Evolutionary conservation across 2,797 vertebrate genomes (phyloP).

Genomic region (Thripadectes ignobilis): DNA sequence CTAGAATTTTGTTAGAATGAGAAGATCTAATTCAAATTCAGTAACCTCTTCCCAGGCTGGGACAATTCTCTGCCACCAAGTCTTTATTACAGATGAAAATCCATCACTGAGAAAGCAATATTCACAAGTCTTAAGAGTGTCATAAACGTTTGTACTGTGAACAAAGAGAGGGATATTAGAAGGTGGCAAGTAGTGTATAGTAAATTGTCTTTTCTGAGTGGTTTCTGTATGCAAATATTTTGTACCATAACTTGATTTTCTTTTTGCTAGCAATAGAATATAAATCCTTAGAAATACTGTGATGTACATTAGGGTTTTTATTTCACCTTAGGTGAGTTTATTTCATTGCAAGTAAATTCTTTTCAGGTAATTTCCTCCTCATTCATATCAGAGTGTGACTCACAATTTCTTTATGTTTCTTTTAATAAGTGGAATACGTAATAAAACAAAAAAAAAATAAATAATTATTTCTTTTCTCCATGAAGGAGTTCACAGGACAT

Average conservation of each 20-base stretch:
- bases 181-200: neutral
- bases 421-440: neutral
- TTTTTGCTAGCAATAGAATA: neutral
- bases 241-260: neutral
- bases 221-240: neutral
- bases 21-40: neutral
- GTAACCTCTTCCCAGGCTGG: neutral
- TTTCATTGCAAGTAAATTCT: neutral
- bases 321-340: neutral
- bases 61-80: neutral
- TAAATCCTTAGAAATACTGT: neutral
- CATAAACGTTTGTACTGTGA: neutral
- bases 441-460: neutral
- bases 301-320: neutral
- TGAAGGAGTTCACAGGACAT: neutral
- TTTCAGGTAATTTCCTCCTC: neutral
- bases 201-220: neutral
- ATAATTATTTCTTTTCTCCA: neutral
- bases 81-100: neutral
- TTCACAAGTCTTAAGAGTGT: neutral
- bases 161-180: neutral
- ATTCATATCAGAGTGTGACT: neutral
- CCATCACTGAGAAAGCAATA: neutral
- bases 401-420: neutral
- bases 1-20: neutral